A percentile compares a stretch with the other conserved stretches of the same genome.
phyloP scores from a whole-genome alignment of 1,140 invertebrate species.

The Drosophila willistoni region DNA sequence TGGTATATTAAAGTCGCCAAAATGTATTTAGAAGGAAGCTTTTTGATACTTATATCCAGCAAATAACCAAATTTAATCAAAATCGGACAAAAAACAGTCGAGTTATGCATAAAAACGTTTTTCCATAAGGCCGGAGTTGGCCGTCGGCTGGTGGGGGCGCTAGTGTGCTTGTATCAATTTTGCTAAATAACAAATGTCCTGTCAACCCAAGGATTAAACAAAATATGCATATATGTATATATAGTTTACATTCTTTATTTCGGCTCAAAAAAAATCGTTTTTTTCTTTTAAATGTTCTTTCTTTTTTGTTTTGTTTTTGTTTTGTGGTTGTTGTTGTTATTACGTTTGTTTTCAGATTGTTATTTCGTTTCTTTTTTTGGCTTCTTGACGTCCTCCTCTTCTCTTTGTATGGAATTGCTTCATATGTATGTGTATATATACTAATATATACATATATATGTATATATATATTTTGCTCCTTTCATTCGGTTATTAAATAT shows the following conservation, averaged over 20 bases:
- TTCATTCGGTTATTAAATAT: slow-evolving; percentile 6
- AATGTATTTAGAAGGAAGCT: no score
- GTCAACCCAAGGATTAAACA: neutral
- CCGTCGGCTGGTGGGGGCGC: no score
- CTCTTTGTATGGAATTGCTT: slow-evolving; percentile 17
- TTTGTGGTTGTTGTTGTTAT: slow-evolving; percentile 20
- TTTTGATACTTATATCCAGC: no score
- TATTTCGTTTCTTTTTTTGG: neutral
- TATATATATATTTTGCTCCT: slow-evolving; percentile 6
- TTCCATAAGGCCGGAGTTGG: no score
- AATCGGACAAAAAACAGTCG: no score
- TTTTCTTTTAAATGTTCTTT: slow-evolving; percentile 37
- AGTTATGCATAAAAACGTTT: no score
- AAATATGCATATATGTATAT: slow-evolving; percentile 24
- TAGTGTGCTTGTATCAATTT: no score
- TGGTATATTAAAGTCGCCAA: no score
- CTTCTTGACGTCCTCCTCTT: slow-evolving; percentile 3
- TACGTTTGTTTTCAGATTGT: slow-evolving; percentile 11
- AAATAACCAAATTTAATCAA: no score
- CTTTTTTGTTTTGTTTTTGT: slow-evolving; percentile 37
- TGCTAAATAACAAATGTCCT: no score
- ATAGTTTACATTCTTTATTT: slow-evolving; percentile 80
- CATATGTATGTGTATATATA: slow-evolving; percentile 28
- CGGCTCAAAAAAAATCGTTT: slow-evolving; percentile 70
- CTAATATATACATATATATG: slow-evolving; percentile 32